Percentiles rank a stretch among this genome's conserved stretches.
These are phyloP conservation scores for Caenorhabditis zanzibari DNA, from an alignment of 2,888 invertebrate species.

Conservation along the genomic window DNA sequence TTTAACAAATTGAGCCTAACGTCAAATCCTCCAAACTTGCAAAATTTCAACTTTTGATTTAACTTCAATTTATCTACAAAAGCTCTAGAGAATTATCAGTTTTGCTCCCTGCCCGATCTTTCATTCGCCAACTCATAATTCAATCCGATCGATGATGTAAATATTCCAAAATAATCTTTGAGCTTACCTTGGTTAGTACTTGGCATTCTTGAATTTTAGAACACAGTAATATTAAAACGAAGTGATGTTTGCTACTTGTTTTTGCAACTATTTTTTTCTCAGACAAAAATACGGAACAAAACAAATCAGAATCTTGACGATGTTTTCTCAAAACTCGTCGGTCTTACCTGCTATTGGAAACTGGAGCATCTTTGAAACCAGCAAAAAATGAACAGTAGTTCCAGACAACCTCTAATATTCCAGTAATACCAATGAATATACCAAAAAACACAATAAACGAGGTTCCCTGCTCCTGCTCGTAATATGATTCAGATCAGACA, in stretches of 20 bases:
- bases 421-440: conserved; percentile 3
- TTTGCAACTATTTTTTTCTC: not conserved
- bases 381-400: not conserved
- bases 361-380: conserved; percentile 25
- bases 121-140: not conserved
- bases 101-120: not conserved
- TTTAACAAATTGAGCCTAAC: too few relatives aligned
- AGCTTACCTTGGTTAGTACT: not conserved
- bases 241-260: not conserved
- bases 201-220: not conserved
- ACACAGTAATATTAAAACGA: too few relatives aligned
- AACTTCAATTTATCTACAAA: not conserved
- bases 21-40: too few relatives aligned
- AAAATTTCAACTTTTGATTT: too few relatives aligned
- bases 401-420: conserved; percentile 5
- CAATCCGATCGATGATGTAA: not conserved
- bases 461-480: not conserved
- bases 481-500: conserved; percentile 29
- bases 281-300: too few relatives aligned
- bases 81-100: not conserved
- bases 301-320: not conserved
- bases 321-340: not conserved
- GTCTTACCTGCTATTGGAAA: conserved; percentile 51
- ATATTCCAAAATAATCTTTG: not conserved
- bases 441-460: not conserved